phyloP scores from a whole-genome alignment of 2,888 invertebrate species.

The Folsomia manolachei region DNA sequence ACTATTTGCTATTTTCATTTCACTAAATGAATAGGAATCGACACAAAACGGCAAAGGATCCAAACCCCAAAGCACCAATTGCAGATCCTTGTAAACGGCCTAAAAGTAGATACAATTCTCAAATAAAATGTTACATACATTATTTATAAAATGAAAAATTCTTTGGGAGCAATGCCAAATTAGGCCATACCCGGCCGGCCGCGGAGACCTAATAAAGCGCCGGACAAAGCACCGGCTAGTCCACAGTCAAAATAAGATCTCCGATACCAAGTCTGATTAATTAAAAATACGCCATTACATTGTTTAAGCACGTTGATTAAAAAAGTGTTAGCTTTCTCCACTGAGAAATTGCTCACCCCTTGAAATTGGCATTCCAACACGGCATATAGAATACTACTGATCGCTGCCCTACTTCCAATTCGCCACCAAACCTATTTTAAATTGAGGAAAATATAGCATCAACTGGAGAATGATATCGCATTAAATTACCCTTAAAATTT shows the following conservation, averaged over 20 bases:
- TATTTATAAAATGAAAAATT: no score
- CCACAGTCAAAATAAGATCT: slow-evolving; percentile 7
- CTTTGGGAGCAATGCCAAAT: no score
- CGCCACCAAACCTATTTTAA: slow-evolving; percentile 13
- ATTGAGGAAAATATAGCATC: no score
- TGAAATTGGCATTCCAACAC: neutral
- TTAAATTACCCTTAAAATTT: no score
- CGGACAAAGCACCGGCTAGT: neutral
- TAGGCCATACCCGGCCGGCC: neutral
- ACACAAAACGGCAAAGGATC: slow-evolving; percentile 1
- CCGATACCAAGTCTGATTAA: slow-evolving; percentile 2
- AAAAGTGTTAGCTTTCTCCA: no score
- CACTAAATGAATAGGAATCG: neutral
- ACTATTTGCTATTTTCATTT: neutral
- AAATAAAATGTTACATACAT: neutral
- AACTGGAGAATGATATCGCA: no score
- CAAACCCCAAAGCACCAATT: slow-evolving; percentile 1
- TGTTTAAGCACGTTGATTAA: no score
- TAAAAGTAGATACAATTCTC: neutral
- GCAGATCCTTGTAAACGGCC: neutral
- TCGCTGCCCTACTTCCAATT: neutral
- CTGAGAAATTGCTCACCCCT: neutral
- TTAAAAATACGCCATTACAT: neutral
- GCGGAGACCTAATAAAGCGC: neutral
- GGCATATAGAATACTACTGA: neutral